These are phyloP conservation scores for Agrilus planipennis DNA, from an alignment of 1,140 invertebrate species.

Conservation along the genomic window DNA sequence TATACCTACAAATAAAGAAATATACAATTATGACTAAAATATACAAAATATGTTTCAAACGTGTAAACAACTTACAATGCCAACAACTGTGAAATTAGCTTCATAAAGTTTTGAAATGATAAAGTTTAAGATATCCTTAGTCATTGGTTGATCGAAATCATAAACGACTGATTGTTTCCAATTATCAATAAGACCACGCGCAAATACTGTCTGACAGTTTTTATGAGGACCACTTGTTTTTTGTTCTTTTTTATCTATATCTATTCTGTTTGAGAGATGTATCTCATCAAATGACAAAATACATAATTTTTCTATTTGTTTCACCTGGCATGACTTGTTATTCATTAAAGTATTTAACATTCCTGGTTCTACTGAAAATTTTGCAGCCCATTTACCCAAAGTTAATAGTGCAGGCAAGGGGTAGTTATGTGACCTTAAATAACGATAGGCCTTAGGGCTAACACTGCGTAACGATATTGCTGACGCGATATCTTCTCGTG, in stretches of 20 bases:
- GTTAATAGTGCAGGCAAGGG: conserved; percentile 14
- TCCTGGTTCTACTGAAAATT: conserved; percentile 1
- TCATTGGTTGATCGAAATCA: conserved; percentile 5
- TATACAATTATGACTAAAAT: no score
- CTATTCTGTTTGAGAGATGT: conserved; percentile 2
- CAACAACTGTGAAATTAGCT: conserved; percentile 1
- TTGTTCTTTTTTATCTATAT: conserved; percentile 4
- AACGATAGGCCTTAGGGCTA: conserved; percentile 1
- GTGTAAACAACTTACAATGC: no score
- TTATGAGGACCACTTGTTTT: conserved; percentile 3
- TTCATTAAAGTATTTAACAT: conserved; percentile 6
- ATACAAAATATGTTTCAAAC: no score
- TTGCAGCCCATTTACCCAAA: conserved; percentile 9
- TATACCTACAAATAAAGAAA: no score
- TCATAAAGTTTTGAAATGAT: not conserved
- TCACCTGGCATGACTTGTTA: not conserved
- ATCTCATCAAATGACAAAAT: conserved; percentile 7
- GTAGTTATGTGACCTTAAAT: conserved; percentile 1
- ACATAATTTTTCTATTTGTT: not conserved
- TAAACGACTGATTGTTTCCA: conserved; percentile 7
- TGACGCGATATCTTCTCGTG: not conserved
- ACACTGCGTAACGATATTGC: not conserved
- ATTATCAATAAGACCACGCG: not conserved
- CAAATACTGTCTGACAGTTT: conserved; percentile 2
- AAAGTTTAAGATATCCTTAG: not conserved